A percentile compares a stretch with the other conserved stretches of the same genome.
Conservation (phyloP, 2,888 invertebrate species). For the Thera obeliscata region DNA sequence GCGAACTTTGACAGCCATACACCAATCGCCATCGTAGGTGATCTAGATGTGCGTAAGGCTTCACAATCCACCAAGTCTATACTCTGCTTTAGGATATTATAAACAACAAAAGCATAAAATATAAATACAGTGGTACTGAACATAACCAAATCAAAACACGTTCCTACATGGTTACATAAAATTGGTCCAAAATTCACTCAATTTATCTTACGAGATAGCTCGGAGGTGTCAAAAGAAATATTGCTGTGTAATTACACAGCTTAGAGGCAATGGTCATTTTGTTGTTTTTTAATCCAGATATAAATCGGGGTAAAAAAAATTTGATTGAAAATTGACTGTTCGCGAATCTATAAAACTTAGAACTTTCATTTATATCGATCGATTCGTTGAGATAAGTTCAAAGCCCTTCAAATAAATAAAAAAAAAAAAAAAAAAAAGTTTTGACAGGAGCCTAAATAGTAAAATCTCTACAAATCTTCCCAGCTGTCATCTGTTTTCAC, state of each 20-base stretch:
- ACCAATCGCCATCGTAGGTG: no score
- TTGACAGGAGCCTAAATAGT: background rate
- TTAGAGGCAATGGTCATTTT: background rate
- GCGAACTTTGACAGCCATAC: no score
- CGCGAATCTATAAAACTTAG: background rate
- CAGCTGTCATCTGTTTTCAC: background rate
- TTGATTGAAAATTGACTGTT: conserved; percentile 5
- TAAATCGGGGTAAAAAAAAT: conserved; percentile 9
- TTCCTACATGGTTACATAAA: conserved; percentile 74
- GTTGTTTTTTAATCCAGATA: conserved; percentile 24
- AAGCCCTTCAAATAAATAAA: no score
- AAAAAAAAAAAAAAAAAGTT: no score
- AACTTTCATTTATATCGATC: background rate
- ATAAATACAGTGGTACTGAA: conserved; percentile 25
- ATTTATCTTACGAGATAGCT: conserved; percentile 47
- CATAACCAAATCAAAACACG: conserved; percentile 44
- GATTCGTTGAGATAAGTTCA: background rate
- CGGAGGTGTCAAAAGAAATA: conserved; percentile 38
- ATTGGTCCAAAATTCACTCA: conserved; percentile 77
- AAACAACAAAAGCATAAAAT: conserved; percentile 8
- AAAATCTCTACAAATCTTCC: background rate
- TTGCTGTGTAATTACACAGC: conserved; percentile 9
- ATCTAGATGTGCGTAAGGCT: no score
- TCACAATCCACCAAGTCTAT: background rate
- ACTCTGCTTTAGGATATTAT: conserved; percentile 5